Base-by-base conservation (phyloP, 2,113 vertebrate species). In the Cephalophus harveyi region DNA sequence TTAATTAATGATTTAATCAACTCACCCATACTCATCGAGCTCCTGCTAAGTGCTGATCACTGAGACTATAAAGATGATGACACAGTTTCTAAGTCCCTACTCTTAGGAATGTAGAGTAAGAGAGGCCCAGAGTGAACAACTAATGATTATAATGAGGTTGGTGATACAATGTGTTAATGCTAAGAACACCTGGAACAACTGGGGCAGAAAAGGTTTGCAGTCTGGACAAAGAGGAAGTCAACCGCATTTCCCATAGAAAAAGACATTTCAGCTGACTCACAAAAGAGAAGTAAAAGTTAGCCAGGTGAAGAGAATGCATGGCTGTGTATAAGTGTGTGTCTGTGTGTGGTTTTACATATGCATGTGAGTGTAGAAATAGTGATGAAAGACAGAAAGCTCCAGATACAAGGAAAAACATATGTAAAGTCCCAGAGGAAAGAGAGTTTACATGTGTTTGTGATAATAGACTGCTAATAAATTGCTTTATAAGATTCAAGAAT, bases 1-100 rank as follows among this genome's bases (percentile, higher is more conserved):
- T 78, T 94, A 94, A 96, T 93, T 94, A 87, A 94, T 64, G 87
- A 33, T 81, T 96, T 97, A 83, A 97, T 97, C 84, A 92, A 54
- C 81, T 93, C 85, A 28, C 43, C 14, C 30, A 7, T 78, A 89
- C 82, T 81, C 93, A 95, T 60, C 54, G 60, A 95, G 59, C 40
- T 82, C 48, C 59, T 78, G 74, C 88, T 94, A 93, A 93, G 84
- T 40, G 93, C 59, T 93, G 50, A 88, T 79, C 14, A 21, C 11
- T 40, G 40, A 93, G 25, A 60, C 48, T 88, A n/a, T 46, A 88
- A 96, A 92, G 17, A 91, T 74, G 50, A 95, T 94, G 83, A n/a
- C 33, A 52, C 11, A 46, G 27, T 95, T 85, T 74, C 88, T 90
- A 88, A 97, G 28, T 40, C 52, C 14, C 11, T 82, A 17, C 12